Evolutionary conservation across 2,797 vertebrate species (phyloP).

Genomic region (Furcifer pardalis): DNA sequence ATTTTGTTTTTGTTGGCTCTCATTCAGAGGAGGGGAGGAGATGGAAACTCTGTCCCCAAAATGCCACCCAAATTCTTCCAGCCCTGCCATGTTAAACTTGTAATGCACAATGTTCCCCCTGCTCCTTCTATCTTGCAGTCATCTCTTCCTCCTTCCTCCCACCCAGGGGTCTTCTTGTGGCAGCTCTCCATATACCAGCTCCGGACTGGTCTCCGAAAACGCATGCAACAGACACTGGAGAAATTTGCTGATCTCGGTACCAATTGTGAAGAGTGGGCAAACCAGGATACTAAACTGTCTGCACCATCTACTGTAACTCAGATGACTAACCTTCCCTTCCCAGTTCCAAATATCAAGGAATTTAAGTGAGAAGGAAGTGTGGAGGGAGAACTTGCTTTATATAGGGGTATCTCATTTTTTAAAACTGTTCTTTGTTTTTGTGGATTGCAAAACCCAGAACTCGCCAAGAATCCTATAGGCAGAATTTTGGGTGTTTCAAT

Average conservation of each 20-base stretch:
- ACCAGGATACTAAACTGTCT: not conserved
- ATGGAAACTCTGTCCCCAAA: not conserved
- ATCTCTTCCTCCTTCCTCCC: not conserved
- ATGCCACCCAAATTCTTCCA: not conserved
- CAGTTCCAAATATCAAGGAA: not conserved
- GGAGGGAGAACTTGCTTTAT: too few species aligned
- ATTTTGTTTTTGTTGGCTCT: not conserved
- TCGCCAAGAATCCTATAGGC: not conserved
- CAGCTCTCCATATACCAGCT: slow-evolving; percentile 26
- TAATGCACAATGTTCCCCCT: not conserved
- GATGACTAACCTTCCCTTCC: not conserved
- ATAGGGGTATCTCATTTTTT: too few species aligned
- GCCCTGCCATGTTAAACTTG: not conserved
- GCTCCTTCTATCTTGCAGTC: not conserved
- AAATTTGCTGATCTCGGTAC: slow-evolving; percentile 35
- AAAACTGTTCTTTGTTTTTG: too few species aligned
- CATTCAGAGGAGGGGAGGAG: not conserved
- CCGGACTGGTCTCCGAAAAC: not conserved
- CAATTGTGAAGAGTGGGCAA: not conserved
- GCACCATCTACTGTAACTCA: not conserved
- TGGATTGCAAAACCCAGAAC: not conserved
- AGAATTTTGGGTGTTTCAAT: not conserved
- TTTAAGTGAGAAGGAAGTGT: not conserved
- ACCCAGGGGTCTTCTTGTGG: slow-evolving; percentile 27
- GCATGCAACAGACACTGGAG: slow-evolving; percentile 10